Conservation (phyloP, 2,888 invertebrate genomes). For the Sycophila texana region DNA sequence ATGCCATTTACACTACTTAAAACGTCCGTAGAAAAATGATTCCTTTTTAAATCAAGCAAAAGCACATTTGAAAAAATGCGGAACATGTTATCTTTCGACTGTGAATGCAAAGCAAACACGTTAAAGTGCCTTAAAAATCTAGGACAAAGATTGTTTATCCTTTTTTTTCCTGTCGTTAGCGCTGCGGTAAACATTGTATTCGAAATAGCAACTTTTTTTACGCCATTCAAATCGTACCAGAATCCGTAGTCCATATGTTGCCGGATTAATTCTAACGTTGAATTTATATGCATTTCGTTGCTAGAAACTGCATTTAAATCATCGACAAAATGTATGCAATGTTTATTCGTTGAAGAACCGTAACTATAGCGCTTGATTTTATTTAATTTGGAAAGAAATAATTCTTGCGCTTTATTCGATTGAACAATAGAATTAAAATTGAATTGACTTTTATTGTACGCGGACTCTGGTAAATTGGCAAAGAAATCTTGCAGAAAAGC, state of each 20-base stretch:
- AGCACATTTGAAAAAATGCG: constrained; percentile 80
- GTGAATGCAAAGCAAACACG: constrained; percentile 78
- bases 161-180: constrained; percentile 78
- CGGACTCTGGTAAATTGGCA: constrained; percentile 75
- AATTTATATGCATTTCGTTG: constrained; percentile 76
- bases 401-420: constrained; percentile 77
- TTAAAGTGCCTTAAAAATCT: constrained; percentile 82
- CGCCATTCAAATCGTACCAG: constrained; percentile 79
- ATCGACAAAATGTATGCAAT: constrained; percentile 81
- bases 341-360: constrained; percentile 78
- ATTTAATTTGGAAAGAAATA: constrained; percentile 77
- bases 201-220: constrained; percentile 34
- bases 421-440: constrained; percentile 78
- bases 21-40: constrained; percentile 77
- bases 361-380: constrained; percentile 78
- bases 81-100: constrained; percentile 79
- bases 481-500: constrained; percentile 77
- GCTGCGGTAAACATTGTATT: constrained; percentile 79
- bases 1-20: constrained; percentile 76
- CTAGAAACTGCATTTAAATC: constrained; percentile 79
- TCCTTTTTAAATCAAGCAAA: constrained; percentile 77
- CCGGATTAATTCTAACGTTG: constrained; percentile 80
- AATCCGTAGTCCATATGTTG: constrained; percentile 81
- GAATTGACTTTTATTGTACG: constrained; percentile 77
- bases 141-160: constrained; percentile 63